Evolutionary conservation across 2,113 vertebrate genomes (phyloP), one percentile per base, ranked within the genome.

Genomic region (western clawed frog (Xenopus tropicalis)): DNA sequence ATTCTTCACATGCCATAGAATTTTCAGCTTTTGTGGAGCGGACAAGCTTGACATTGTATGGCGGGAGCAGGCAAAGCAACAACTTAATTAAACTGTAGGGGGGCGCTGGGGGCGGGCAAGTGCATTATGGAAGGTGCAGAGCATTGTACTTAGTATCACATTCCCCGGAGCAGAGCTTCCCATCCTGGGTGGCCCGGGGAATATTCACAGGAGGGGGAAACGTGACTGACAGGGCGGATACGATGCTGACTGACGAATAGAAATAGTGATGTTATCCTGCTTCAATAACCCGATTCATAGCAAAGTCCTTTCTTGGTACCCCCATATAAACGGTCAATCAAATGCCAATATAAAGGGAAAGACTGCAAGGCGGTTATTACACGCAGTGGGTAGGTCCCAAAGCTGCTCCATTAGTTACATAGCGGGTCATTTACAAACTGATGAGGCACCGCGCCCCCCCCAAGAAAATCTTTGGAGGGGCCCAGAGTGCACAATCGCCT

Each of bases 241-340:
- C 29, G 64, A 66, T 61, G 72, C 4, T 74, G 72, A 74, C 54
- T 74, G 72, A 74, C 22, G 46, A 59, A 29, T 46, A 25, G 61
- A 65, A 44, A 4, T 10, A 44, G 10, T 12, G 23, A 14, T 12
- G 19, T 44, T 44, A 21, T 65, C 19, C n/a, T 10, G 29, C 37
- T n/a, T 29, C 10, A 65, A 44, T 62, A 20, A 65, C 14, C 19
- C 62, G 11, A 44, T 20, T 14, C 62, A 13, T 21, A 48, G 29
- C 29, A 37, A 1, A 37, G 6, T 5, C 29, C 29, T 37, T 37
- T 37, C 29, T 37, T 37, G 29, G n/a, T n/a, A n/a, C n/a, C n/a
- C n/a, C n/a, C n/a, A n/a, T n/a, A n/a, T n/a, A n/a, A n/a, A n/a
- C n/a, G n/a, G 29, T 6, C 29, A 37, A 37, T 37, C 6, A 37